Percentiles rank a stretch among this genome's conserved stretches.
These are phyloP conservation scores for Gavialis gangeticus DNA, from an alignment of 2,113 vertebrate genomes.

Conservation along the genomic window DNA sequence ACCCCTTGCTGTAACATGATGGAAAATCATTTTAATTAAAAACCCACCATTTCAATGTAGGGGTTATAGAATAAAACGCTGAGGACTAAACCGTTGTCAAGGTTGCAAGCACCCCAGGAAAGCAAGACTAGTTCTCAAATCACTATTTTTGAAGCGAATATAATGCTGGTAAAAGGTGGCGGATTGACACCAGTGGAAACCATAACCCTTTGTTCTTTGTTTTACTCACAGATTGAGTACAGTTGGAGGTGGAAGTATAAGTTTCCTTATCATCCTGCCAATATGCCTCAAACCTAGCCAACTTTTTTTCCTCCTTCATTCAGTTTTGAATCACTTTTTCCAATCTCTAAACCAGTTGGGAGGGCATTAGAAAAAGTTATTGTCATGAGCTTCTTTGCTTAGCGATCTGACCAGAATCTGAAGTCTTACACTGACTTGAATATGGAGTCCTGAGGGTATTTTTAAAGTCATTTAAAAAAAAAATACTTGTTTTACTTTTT, in stretches of 20 bases:
- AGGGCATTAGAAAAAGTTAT: background rate
- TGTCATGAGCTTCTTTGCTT: background rate
- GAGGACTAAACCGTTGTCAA: no score
- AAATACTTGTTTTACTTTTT: background rate
- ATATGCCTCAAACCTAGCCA: background rate
- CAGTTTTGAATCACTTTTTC: background rate
- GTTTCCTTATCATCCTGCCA: background rate
- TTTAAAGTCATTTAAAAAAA: background rate
- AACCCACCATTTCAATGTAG: no score
- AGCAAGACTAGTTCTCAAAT: background rate
- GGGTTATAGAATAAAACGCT: no score
- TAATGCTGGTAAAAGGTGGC: background rate
- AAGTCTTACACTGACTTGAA: background rate
- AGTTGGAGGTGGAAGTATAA: background rate
- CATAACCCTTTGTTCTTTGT: background rate
- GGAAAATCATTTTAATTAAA: no score
- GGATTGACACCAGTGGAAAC: background rate
- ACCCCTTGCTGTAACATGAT: no score
- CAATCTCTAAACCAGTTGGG: background rate
- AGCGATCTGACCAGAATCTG: background rate
- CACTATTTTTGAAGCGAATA: background rate
- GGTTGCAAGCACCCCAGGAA: background rate
- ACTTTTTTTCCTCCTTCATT: background rate
- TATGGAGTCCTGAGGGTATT: background rate
- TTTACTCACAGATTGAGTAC: background rate